These are phyloP conservation scores for Periphyllus acericola DNA, from an alignment of 2,888 invertebrate species.

Conservation along the genomic window DNA sequence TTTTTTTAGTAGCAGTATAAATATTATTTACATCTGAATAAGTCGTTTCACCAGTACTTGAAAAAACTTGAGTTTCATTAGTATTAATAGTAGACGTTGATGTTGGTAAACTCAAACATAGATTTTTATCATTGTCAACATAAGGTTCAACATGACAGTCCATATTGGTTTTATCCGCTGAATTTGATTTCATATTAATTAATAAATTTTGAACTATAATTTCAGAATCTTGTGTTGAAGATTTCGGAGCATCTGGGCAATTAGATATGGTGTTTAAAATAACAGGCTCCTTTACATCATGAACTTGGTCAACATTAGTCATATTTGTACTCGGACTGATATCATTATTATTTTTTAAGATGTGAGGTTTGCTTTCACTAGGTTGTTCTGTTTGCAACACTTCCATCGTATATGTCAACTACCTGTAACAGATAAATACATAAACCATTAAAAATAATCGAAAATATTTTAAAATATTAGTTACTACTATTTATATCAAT, in stretches of 20 bases:
- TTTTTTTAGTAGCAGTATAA: slow-evolving; percentile 14
- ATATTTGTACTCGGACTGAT: neutral
- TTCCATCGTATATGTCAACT: slow-evolving; percentile 28
- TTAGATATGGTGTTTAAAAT: neutral
- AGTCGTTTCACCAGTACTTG: slow-evolving; percentile 7
- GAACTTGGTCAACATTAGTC: neutral
- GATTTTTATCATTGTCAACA: neutral
- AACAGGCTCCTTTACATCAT: neutral
- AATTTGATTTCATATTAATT: slow-evolving; percentile 30
- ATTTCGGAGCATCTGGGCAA: neutral
- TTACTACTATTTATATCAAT: no score
- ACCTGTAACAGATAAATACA: slow-evolving; percentile 29
- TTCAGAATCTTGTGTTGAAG: slow-evolving; percentile 25
- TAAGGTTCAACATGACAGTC: slow-evolving; percentile 9
- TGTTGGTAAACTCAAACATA: neutral
- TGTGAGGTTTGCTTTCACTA: neutral
- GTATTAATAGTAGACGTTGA: neutral
- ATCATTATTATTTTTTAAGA: neutral
- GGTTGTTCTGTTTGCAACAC: slow-evolving; percentile 1
- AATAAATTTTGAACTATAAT: slow-evolving; percentile 25
- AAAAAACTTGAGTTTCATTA: slow-evolving; percentile 13
- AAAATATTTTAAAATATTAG: no score
- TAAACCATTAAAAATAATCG: neutral
- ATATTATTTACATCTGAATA: slow-evolving; percentile 28
- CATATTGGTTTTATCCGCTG: slow-evolving; percentile 3